phyloP scores from a whole-genome alignment of 2,888 invertebrate species.

The Hartigia nigra region DNA sequence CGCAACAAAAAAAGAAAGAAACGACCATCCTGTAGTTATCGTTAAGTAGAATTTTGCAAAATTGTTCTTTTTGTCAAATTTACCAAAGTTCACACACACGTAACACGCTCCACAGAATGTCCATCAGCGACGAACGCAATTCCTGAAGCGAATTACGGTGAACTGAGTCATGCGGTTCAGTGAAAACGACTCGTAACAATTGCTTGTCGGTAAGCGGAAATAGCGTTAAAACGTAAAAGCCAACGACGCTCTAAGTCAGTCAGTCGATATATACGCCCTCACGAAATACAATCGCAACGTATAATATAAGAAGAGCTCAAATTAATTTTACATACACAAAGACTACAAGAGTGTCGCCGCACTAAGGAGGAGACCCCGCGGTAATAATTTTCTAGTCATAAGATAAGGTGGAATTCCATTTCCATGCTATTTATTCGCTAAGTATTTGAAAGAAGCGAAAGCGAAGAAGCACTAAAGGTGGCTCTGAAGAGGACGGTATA shows the following conservation, averaged over 20 bases:
- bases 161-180: neutral
- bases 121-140: too few species aligned
- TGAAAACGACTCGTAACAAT: neutral
- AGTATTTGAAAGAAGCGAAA: neutral
- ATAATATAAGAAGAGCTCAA: neutral
- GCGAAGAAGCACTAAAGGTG: neutral
- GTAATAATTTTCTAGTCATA: neutral
- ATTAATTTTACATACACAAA: neutral
- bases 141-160: neutral
- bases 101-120: too few species aligned
- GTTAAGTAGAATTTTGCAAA: too few species aligned
- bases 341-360: neutral
- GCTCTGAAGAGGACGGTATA: neutral
- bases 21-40: too few species aligned
- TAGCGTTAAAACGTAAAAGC: neutral
- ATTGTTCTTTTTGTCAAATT: too few species aligned
- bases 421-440: neutral
- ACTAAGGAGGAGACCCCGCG: neutral
- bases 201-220: neutral
- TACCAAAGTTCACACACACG: too few species aligned
- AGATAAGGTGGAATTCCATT: neutral
- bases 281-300: neutral
- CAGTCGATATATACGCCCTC: neutral
- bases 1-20: too few species aligned
- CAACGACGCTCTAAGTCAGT: neutral